A percentile compares a stretch with the other conserved stretches of the same genome.
Conservation (phyloP, 2,797 vertebrate species). For the Euphonia xanthogaster region DNA sequence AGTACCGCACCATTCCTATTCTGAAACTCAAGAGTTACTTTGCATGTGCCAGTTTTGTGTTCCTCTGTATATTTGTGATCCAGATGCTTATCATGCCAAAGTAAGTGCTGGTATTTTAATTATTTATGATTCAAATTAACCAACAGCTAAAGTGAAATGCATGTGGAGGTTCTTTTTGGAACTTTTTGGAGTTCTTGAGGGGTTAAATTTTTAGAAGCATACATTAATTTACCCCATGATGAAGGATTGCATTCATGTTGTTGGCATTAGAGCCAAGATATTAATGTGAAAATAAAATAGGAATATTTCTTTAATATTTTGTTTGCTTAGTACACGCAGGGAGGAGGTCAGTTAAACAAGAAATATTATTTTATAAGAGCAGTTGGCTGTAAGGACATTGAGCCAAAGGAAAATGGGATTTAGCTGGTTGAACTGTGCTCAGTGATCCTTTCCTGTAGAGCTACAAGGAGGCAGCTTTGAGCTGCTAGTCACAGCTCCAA, state of each 20-base stretch:
- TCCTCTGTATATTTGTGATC: constrained; percentile 90
- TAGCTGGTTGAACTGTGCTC: background rate
- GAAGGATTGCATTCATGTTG: background rate
- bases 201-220: background rate
- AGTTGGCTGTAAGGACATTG: background rate
- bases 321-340: background rate
- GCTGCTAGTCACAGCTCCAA: rapidly evolving
- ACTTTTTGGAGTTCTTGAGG: background rate
- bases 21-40: constrained; percentile 89
- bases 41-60: constrained; percentile 85
- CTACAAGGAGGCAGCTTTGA: background rate
- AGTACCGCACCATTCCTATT: constrained; percentile 92
- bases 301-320: background rate
- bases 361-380: background rate
- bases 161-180: background rate
- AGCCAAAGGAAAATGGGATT: background rate
- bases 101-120: constrained; percentile 77
- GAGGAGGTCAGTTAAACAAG: background rate
- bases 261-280: background rate
- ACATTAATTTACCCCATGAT: background rate
- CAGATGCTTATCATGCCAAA: constrained; percentile 84
- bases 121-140: background rate
- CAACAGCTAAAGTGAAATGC: background rate
- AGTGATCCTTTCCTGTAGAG: background rate
- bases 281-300: background rate